Base-by-base conservation (phyloP, 2,888 invertebrate species). In the Rhingia rostrata region DNA sequence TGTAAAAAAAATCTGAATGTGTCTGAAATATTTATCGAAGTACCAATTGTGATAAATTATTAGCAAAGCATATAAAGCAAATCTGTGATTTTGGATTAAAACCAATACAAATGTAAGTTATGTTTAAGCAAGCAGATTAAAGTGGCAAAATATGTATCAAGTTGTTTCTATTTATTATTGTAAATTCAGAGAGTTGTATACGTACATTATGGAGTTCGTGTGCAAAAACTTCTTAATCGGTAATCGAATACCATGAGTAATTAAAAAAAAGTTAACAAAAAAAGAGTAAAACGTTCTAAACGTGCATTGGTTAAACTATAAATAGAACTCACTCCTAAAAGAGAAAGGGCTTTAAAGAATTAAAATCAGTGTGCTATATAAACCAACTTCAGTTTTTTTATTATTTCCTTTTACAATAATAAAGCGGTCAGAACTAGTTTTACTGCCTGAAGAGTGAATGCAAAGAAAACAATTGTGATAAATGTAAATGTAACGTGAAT, bases 391-490 rank as follows among this genome's bases (percentile, higher is more conserved):
- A 41, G 5, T 12, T 39, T 41, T 47, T 39, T 43, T 35, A n/a
- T 30, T 49, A 4, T 61, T 32, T 37, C 33, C 43, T 61, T 33
- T 22, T 39, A 14, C 37, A 39, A 60, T 33, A 70, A 39, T 35
- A 49, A 70, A 47, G 69, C 58, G 69, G 37, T 70, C 41, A n/a
- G 70, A 72, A 78, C 78, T 70, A 78, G 78, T 78, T 78, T 78
- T 56, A 49, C 63, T 41, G 39, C 47, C 45, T 35, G 2, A 9
- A 67, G 53, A 63, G 64, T 72, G 64, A 78, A 49, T 78, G 72
- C 64, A 78, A 49, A 54, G 39, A 66, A 77, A 60, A 67, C 22
- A 75, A 45, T 53, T 43, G 54, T 37, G 58, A 64, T 49, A 51
- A 73, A 64, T 43, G 45, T 37, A 47, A 61, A 72, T 67, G 22